phyloP scores from a whole-genome alignment of 2,888 invertebrate species.

The Congeria kusceri region DNA sequence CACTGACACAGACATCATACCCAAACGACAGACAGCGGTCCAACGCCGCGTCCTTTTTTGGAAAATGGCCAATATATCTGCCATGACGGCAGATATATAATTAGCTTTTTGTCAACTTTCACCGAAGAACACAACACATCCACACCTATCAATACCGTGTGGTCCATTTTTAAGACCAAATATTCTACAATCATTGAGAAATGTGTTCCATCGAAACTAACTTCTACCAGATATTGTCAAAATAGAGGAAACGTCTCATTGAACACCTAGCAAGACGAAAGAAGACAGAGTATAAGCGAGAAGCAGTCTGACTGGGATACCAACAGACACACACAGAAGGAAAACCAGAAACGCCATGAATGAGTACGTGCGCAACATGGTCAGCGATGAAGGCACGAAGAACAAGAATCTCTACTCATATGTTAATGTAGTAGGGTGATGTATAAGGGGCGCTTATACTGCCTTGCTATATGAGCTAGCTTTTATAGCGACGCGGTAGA shows the following conservation, averaged over 20 bases:
- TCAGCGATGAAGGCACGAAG: not conserved
- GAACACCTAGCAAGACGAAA: too few species aligned
- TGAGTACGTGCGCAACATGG: not conserved
- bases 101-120: constrained; percentile 15
- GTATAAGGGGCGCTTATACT: too few species aligned
- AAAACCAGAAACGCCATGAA: constrained; percentile 5
- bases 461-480: too few species aligned
- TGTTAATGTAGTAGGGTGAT: too few species aligned
- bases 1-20: constrained; percentile 29
- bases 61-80: constrained; percentile 21
- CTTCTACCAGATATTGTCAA: constrained; percentile 9
- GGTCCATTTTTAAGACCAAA: constrained; percentile 17
- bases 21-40: constrained; percentile 24
- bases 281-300: not conserved
- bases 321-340: constrained; percentile 14
- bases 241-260: not conserved
- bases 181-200: constrained; percentile 5
- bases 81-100: constrained; percentile 17
- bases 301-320: not conserved
- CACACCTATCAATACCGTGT: constrained; percentile 18
- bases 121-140: not conserved
- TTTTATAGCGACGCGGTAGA: too few species aligned
- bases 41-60: constrained; percentile 22
- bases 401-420: constrained; percentile 7
- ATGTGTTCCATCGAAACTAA: constrained; percentile 33